Conservation (phyloP, 2,888 invertebrate genomes). For the Salpingus planirostris region DNA sequence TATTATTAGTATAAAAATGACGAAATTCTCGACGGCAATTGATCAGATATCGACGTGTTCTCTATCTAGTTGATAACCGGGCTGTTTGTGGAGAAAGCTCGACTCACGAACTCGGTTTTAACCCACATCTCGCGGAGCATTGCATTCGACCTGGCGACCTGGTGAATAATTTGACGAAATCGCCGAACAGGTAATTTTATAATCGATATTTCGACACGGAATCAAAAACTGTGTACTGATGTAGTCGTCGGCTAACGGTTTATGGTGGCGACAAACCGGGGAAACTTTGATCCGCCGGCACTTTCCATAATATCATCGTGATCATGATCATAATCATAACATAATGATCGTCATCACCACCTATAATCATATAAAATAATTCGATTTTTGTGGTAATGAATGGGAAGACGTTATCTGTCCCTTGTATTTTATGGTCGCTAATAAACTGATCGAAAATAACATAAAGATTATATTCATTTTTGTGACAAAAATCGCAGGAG, state of each 20-base stretch:
- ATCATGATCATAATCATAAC: too few relatives aligned
- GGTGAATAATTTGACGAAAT: conserved; percentile 11
- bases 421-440: conserved; percentile 12
- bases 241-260: too few relatives aligned
- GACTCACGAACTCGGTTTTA: conserved; percentile 14
- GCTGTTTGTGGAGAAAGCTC: conserved; percentile 12
- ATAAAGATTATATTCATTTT: conserved; percentile 14
- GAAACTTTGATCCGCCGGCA: too few relatives aligned
- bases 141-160: conserved; percentile 11
- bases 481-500: conserved; percentile 14
- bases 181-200: conserved; percentile 9
- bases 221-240: too few relatives aligned
- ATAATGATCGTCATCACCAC: too few relatives aligned
- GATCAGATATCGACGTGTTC: conserved; percentile 22
- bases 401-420: conserved; percentile 11
- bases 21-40: conserved; percentile 16
- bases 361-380: neutral
- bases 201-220: conserved; percentile 11
- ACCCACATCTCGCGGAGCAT: conserved; percentile 11
- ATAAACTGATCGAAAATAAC: conserved; percentile 15
- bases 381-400: conserved; percentile 7
- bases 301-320: too few relatives aligned
- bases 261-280: too few relatives aligned
- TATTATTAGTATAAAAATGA: conserved; percentile 16
- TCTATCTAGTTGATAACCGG: conserved; percentile 8